Conservation (phyloP, 1,140 invertebrate genomes). For the Tetramorium simillimum region DNA sequence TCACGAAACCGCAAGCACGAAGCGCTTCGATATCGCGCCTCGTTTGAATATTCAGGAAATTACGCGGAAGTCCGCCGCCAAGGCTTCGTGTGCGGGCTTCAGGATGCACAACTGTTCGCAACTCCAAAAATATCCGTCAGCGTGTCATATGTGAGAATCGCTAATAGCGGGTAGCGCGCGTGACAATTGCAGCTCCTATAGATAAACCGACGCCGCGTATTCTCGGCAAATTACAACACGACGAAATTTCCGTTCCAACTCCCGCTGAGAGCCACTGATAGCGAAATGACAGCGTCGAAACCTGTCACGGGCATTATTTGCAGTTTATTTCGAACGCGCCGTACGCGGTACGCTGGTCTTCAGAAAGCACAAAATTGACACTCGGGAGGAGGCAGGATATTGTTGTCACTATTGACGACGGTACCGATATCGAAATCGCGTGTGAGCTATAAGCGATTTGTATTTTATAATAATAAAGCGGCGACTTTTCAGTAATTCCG, state of each 20-base stretch:
- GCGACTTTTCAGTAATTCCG: background rate
- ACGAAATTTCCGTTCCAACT: background rate
- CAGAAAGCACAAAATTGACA: slow-evolving; percentile 49
- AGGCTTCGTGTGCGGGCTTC: background rate
- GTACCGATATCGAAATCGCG: background rate
- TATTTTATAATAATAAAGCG: background rate
- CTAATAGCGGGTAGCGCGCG: background rate
- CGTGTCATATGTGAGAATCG: background rate
- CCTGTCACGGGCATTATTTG: slow-evolving; percentile 36
- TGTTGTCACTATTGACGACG: slow-evolving; percentile 31
- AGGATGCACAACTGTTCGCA: background rate
- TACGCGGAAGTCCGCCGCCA: slow-evolving; percentile 18
- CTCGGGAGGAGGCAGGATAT: slow-evolving; percentile 9
- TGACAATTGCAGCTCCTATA: background rate
- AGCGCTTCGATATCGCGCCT: slow-evolving; percentile 26
- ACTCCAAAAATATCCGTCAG: background rate
- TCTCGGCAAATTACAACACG: background rate
- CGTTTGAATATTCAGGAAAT: slow-evolving; percentile 51
- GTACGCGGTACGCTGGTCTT: slow-evolving; percentile 6
- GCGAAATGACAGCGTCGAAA: slow-evolving; percentile 21
- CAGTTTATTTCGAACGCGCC: slow-evolving; percentile 46
- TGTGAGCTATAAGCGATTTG: background rate
- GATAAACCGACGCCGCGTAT: background rate
- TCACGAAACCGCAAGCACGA: slow-evolving; percentile 53
- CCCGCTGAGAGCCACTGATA: slow-evolving; percentile 37